These are phyloP conservation scores for Etheostoma perlongum DNA, from an alignment of 2,797 vertebrate species.

Conservation along the genomic window DNA sequence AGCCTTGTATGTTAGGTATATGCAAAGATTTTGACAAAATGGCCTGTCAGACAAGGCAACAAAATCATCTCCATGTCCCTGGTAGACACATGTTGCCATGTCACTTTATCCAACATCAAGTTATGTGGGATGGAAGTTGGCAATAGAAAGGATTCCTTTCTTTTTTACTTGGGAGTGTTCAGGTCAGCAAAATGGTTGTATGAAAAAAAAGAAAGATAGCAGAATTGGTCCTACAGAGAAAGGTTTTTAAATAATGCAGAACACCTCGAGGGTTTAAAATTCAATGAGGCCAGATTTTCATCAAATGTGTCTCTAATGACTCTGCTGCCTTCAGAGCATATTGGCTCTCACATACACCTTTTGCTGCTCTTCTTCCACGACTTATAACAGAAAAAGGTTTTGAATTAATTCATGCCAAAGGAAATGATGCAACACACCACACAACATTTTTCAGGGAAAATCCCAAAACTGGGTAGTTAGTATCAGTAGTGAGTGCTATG, in stretches of 20 bases:
- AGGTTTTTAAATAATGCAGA: too few species aligned
- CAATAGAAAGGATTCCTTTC: not conserved
- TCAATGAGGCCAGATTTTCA: too few species aligned
- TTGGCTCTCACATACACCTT: not conserved
- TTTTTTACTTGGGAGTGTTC: not conserved
- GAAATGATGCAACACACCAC: not conserved
- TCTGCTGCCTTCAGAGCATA: not conserved
- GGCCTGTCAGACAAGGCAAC: not conserved
- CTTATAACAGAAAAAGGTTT: too few species aligned
- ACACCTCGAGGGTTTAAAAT: too few species aligned
- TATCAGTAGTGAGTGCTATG: not conserved
- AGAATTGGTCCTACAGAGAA: not conserved
- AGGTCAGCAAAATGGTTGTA: not conserved
- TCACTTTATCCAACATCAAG: not conserved
- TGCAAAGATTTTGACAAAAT: slow-evolving; percentile 6
- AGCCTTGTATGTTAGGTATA: not conserved
- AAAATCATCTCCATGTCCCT: not conserved
- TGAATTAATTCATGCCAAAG: not conserved
- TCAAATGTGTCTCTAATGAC: not conserved
- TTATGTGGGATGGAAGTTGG: not conserved
- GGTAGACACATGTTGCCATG: not conserved
- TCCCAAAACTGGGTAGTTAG: slow-evolving; percentile 40
- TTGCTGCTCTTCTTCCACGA: not conserved
- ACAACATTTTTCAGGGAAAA: slow-evolving; percentile 60
- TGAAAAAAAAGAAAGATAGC: not conserved